Evolutionary conservation across 92 coral and sea anemone species (phyloP).

Genomic region (Paragorgia papillata): DNA sequence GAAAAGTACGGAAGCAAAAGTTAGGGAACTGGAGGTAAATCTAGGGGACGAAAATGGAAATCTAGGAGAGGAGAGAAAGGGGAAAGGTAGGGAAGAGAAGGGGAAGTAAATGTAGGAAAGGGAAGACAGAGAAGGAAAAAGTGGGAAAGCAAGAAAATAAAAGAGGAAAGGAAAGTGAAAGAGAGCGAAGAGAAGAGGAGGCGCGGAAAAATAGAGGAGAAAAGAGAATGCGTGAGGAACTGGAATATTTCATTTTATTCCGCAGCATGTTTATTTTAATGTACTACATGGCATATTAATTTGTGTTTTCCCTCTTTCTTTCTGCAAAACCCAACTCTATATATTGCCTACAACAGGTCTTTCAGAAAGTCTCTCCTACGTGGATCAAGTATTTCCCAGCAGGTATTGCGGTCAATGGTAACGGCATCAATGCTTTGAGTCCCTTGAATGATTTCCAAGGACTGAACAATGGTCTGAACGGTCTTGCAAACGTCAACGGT

Average conservation of each 20-base stretch:
- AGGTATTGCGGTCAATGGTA: conserved; percentile 87
- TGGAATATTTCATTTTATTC: background rate
- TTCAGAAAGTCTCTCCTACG: conserved; percentile 93
- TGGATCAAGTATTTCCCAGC: conserved; percentile 99
- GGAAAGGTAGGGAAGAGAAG: too few species aligned
- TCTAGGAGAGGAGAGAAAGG: too few species aligned
- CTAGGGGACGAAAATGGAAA: too few species aligned
- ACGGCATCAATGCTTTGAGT: conserved; percentile 81
- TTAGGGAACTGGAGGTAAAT: too few species aligned
- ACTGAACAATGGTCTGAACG: conserved; percentile 60
- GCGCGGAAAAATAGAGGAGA: too few species aligned
- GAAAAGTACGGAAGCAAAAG: too few species aligned
- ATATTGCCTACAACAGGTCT: conserved; percentile 63
- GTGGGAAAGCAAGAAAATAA: too few species aligned
- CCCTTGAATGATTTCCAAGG: conserved; percentile 72
- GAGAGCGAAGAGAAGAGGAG: too few species aligned
- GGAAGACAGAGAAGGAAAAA: too few species aligned
- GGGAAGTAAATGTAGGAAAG: too few species aligned
- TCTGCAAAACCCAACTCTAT: background rate
- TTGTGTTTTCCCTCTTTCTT: background rate
- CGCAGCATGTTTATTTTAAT: background rate
- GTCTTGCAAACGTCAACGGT: conserved; percentile 76
- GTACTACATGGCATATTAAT: background rate
- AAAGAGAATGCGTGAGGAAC: too few species aligned
- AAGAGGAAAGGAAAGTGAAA: too few species aligned